Evolutionary conservation across 2,797 vertebrate species (phyloP), one percentile per base, ranked within the genome.

Genomic region (Mus minutoides): DNA sequence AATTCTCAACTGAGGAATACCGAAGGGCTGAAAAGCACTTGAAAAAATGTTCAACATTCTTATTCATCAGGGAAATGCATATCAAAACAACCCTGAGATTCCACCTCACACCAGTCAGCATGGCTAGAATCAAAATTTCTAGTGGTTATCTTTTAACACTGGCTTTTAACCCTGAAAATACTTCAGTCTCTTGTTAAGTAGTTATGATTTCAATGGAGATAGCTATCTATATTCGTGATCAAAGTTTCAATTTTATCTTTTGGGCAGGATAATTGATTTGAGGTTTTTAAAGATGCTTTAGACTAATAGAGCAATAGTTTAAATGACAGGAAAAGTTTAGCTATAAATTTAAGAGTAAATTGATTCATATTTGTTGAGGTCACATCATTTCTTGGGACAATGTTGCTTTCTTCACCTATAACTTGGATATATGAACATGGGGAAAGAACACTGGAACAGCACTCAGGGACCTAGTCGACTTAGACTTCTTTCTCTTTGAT

Each of bases 211-310:
- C 87, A 96, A 88, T n/a, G 11, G 6, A 92, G 67, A 58, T 88
- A 83, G 46, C 40, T 79, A 62, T 60, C 29, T 85, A 37, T 58
- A 77, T 56, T 31, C 40, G 73, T 69, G 76, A 62, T 87, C 62
- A 94, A 60, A 40, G 86, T 94, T 77, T 94, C 82, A 83, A 52
- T 69, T 83, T 85, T 77, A 76, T 31, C 24, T 95, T 92, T 94
- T 52, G 49, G n/a, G 22, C 13, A 86, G 87, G 54, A 3, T 76
- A 69, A 17, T 49, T 73, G 95, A 37, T 94, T 46, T 14, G 29
- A 79, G 49, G 31, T 77, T 37, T 64, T 77, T 77, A 78, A 73
- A 91, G 62, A 94, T 83, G 62, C 24, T 83, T 17, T 92, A 16
- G 87, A 54, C 58, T 92, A 83, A 91, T 14, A 83, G 11, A 87